Percentiles rank a stretch among this genome's conserved stretches.
These are phyloP conservation scores for Fabriciana adippe DNA, from an alignment of 2,888 invertebrate species.

Conservation along the genomic window DNA sequence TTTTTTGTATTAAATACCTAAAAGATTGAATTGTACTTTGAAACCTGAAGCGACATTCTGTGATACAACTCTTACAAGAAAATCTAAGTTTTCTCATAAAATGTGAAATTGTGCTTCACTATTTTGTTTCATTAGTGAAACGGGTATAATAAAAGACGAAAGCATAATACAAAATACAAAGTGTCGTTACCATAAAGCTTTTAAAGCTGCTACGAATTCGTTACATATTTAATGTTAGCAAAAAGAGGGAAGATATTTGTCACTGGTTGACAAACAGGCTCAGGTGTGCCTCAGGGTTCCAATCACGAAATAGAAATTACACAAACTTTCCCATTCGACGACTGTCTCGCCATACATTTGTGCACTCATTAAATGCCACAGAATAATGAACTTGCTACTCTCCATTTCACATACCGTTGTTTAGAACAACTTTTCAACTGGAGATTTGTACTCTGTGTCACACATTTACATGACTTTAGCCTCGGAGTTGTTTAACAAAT, in stretches of 20 bases:
- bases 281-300: constrained; percentile 56
- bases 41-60: no score
- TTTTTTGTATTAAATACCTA: no score
- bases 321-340: constrained; percentile 43
- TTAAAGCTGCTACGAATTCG: constrained; percentile 42
- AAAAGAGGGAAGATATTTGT: constrained; percentile 49
- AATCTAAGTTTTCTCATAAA: neutral
- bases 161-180: constrained; percentile 34
- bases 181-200: constrained; percentile 39
- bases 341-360: constrained; percentile 32
- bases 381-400: neutral
- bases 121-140: constrained; percentile 21
- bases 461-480: constrained; percentile 14
- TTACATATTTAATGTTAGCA: constrained; percentile 57
- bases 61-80: neutral
- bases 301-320: constrained; percentile 63
- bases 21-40: no score
- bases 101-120: neutral
- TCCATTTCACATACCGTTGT: neutral
- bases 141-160: constrained; percentile 13
- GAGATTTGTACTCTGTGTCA: constrained; percentile 23
- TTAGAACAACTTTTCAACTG: constrained; percentile 4
- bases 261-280: constrained; percentile 53
- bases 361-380: constrained; percentile 31
- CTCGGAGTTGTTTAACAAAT: constrained; percentile 51